Base-by-base conservation (phyloP, 2,113 vertebrate species). In the Ictidomys tridecemlineatus region DNA sequence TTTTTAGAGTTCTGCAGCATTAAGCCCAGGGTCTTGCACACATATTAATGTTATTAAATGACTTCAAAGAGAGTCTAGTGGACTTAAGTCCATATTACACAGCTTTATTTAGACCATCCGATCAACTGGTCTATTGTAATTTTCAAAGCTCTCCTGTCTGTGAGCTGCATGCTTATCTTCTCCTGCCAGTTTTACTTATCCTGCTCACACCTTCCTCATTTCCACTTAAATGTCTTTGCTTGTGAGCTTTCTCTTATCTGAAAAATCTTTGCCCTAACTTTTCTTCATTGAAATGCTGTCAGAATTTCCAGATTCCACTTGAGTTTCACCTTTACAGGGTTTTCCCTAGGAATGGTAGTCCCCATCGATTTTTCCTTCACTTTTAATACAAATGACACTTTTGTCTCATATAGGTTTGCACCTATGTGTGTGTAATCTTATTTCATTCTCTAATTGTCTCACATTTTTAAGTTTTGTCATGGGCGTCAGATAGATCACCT, bases 381-480 rank as follows among this genome's bases (percentile, higher is more conserved):
- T 77, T 87, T 95, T 42, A 92, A 79, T 86, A 65, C 12, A 85
- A 83, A 16, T 45, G 85, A 30, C 65, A 58, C 18, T 51, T 79
- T 34, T 30, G 4, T 58, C 45, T 45, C 9, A 26, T 79, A 30
- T 58, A 82, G 78, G 74, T 95, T 78, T 88, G 26, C 8, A 84
- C 24, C 20, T 93, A 28, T 53, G 45, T 80, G 16, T 93, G 42
- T 61, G 14, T 63, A 16, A 83, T 85, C 37, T 37, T 76, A 51
- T 87, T 93, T 85, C 32, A 34, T 72, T 91, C 22, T 79, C 56
- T 93, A n/a, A 90, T 89, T 93, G 20, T 63, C 14, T 93, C 30
- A 16, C 39, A 58, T 88, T 69, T 89, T 28, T 80, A 67, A 93
- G 39, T 92, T 16, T 69, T 76, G 9, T n/a, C 20, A 70, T 65